Conservation (phyloP, 2,113 vertebrate species). For the Sceloporus undulatus region DNA sequence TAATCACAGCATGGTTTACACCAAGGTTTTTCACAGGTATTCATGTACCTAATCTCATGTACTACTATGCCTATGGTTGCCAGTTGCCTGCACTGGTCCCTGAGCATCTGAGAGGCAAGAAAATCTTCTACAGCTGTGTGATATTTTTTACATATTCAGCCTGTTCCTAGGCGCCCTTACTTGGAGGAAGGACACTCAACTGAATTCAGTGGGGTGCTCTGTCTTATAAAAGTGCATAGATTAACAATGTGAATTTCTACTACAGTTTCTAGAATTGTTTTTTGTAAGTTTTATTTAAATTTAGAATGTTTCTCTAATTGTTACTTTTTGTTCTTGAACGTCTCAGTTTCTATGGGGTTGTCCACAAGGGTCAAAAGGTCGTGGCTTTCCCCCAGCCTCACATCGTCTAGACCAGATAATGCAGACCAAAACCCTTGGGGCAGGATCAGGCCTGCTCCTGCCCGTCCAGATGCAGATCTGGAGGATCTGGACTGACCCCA, state of each 20-base stretch:
- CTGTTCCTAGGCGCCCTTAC: no score
- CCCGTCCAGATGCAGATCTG: no score
- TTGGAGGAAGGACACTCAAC: neutral
- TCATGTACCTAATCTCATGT: neutral
- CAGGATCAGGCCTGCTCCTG: no score
- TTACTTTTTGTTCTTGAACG: neutral
- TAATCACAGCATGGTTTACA: no score
- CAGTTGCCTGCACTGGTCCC: neutral
- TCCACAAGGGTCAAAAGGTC: no score
- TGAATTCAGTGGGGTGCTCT: neutral
- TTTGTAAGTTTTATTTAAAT: neutral
- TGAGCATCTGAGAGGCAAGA: neutral
- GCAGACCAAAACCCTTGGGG: no score
- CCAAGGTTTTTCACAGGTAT: no score
- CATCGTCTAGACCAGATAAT: no score
- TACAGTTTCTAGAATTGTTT: neutral
- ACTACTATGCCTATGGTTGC: neutral
- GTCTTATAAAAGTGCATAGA: neutral
- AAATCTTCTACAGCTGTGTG: neutral
- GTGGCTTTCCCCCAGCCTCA: no score
- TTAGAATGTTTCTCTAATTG: neutral
- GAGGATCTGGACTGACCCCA: no score
- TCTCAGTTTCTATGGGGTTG: neutral
- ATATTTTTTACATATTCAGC: neutral
- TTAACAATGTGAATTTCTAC: neutral